Evolutionary conservation across 1,140 invertebrate genomes (phyloP).

Genomic region (Calliopsis andreniformis): DNA sequence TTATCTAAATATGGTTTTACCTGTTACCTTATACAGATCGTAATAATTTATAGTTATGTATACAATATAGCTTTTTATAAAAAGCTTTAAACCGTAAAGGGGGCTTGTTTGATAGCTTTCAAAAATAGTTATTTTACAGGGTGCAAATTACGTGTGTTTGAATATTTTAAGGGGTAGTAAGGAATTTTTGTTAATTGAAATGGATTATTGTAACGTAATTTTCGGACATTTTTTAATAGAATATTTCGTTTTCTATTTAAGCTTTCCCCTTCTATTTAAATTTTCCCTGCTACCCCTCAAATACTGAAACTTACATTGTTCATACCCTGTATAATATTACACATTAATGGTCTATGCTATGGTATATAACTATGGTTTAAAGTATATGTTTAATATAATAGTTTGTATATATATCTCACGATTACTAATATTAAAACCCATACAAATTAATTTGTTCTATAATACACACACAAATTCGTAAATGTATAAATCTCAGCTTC

Average conservation of each 20-base stretch:
- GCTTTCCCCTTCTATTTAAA: too few species aligned
- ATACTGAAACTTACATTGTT: too few species aligned
- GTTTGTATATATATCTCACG: too few species aligned
- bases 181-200: too few species aligned
- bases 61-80: slow-evolving; percentile 37
- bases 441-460: slow-evolving; percentile 19
- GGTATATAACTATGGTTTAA: slow-evolving; percentile 6
- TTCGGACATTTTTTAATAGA: too few species aligned
- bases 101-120: slow-evolving; percentile 12
- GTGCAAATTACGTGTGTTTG: too few species aligned
- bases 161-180: too few species aligned
- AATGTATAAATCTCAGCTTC: not conserved
- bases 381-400: too few species aligned
- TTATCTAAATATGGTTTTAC: not conserved
- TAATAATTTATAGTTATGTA: slow-evolving; percentile 10
- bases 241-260: too few species aligned
- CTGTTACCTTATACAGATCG: slow-evolving; percentile 1
- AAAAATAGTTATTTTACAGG: slow-evolving; percentile 43
- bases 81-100: slow-evolving; percentile 34
- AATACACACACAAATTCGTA: slow-evolving; percentile 27
- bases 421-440: too few species aligned
- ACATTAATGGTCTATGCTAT: not conserved
- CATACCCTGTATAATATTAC: not conserved
- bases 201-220: too few species aligned
- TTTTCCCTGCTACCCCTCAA: too few species aligned